phyloP scores from a whole-genome alignment of 2,888 invertebrate genomes.

The Scaptomyza parva region DNA sequence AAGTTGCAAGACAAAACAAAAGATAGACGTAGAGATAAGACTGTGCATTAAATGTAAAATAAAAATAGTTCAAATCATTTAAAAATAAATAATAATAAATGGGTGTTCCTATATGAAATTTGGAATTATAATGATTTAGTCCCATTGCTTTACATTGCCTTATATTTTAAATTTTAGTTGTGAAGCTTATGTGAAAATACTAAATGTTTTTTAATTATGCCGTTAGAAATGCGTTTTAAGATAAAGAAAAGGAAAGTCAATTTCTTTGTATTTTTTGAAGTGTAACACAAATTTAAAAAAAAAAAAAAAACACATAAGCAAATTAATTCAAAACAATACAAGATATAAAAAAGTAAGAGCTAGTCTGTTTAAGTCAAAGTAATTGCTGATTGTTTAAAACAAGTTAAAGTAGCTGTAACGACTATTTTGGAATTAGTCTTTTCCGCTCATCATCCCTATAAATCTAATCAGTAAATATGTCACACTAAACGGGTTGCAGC shows the following conservation, averaged over 20 bases:
- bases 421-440: constrained; percentile 8
- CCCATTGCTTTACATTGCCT: constrained; percentile 1
- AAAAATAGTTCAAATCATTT: not conserved
- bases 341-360: constrained; percentile 11
- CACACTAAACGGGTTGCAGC: constrained; percentile 78
- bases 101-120: not conserved
- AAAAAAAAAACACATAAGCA: constrained; percentile 39
- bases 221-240: constrained; percentile 66
- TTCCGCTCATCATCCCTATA: not conserved
- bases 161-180: constrained; percentile 17
- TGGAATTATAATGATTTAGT: not conserved
- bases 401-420: constrained; percentile 42
- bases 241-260: constrained; percentile 73
- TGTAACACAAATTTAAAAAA: constrained; percentile 40
- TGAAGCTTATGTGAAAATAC: constrained; percentile 22
- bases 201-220: constrained; percentile 19
- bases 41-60: not conserved
- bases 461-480: constrained; percentile 70
- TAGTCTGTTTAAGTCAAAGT: constrained; percentile 1
- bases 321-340: constrained; percentile 31
- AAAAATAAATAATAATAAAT: not conserved
- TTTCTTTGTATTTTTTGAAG: constrained; percentile 63
- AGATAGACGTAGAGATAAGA: constrained; percentile 44
- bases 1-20: constrained; percentile 66
- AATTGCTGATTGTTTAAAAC: constrained; percentile 71